Percentiles rank a stretch among this genome's conserved stretches.
phyloP scores from a whole-genome alignment of 2,113 vertebrate species.

The Tupaia chinensis region DNA sequence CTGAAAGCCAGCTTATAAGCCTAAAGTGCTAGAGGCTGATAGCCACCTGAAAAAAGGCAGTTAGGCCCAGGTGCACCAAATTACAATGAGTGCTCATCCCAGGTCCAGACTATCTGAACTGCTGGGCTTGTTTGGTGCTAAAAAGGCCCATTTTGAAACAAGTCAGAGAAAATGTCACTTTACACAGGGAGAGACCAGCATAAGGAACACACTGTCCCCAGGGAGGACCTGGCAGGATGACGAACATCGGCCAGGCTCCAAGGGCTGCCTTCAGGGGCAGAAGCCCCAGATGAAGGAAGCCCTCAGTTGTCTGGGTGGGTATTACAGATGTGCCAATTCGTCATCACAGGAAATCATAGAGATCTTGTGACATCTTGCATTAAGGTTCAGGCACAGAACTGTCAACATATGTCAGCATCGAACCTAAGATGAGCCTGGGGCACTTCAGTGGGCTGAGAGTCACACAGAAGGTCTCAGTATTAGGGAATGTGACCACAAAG shows the following conservation, averaged over 20 bases:
- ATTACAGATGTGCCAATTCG: background rate
- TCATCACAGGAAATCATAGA: background rate
- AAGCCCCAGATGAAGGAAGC: background rate
- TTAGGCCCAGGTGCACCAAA: background rate
- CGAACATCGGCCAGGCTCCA: background rate
- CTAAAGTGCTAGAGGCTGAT: background rate
- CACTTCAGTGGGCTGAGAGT: background rate
- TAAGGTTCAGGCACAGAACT: background rate
- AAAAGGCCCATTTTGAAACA: conserved; percentile 13
- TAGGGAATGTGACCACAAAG: background rate
- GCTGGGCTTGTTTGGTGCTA: background rate
- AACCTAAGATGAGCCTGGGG: background rate
- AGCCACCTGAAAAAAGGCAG: background rate
- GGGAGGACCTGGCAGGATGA: background rate
- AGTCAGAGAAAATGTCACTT: conserved; percentile 42
- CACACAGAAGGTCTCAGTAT: background rate
- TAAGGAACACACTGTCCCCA: background rate
- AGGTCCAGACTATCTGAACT: background rate
- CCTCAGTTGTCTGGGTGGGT: background rate
- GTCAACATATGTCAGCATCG: background rate
- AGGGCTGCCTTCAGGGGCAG: background rate
- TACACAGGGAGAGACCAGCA: background rate
- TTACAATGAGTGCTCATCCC: background rate
- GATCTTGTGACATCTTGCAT: background rate
- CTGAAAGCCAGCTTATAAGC: conserved; percentile 25